Conservation (phyloP, 1,140 invertebrate species). For the Heliconius melpomene region DNA sequence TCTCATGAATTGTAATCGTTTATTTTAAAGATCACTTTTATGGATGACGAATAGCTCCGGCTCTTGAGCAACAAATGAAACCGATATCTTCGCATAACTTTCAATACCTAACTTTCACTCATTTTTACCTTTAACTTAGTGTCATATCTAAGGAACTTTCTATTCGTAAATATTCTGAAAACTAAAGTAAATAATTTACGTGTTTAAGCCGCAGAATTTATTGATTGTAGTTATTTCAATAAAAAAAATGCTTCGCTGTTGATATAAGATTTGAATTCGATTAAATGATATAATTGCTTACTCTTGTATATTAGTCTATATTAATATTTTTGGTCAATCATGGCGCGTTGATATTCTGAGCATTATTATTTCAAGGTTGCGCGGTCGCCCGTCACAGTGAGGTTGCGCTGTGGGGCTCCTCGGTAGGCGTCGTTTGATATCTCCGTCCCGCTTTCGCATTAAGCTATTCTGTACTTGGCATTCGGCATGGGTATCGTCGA, state of each 20-base stretch:
- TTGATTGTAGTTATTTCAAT: background rate
- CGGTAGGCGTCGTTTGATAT: constrained; percentile 75
- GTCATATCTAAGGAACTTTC: constrained; percentile 13
- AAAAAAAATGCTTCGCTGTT: background rate
- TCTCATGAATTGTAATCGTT: background rate
- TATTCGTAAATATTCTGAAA: constrained; percentile 1
- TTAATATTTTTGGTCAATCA: constrained; percentile 70
- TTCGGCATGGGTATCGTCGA: constrained; percentile 67
- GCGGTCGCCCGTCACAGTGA: constrained; percentile 76
- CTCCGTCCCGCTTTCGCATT: constrained; percentile 73
- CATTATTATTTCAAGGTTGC: constrained; percentile 81
- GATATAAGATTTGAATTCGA: background rate
- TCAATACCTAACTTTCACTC: constrained; percentile 72
- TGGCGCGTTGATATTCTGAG: constrained; percentile 79
- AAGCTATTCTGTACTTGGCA: constrained; percentile 69
- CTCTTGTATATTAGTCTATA: constrained; percentile 29
- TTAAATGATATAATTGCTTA: background rate
- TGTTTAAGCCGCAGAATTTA: background rate
- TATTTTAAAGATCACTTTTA: constrained; percentile 17
- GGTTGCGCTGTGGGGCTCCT: constrained; percentile 79
- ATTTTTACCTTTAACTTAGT: constrained; percentile 44
- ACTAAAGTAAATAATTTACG: background rate
- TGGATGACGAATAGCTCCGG: constrained; percentile 59
- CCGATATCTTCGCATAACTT: constrained; percentile 71
- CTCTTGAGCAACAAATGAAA: constrained; percentile 72